Evolutionary conservation across 2,113 vertebrate genomes (phyloP).

Genomic region (Podarcis muralis): DNA sequence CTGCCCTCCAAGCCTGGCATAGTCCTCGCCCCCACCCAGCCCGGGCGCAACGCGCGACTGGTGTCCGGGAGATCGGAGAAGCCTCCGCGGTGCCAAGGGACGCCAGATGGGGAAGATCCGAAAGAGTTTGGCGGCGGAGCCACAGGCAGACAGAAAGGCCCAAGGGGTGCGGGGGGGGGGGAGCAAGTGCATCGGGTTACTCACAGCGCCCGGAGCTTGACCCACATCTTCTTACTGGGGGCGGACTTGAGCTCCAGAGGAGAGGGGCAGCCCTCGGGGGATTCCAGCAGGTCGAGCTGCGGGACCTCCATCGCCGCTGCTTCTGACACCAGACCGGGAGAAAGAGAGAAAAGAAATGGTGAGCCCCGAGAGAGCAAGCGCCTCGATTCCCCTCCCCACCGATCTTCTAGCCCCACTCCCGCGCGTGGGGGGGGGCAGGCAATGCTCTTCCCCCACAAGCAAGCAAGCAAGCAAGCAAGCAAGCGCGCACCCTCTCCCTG

Average conservation of each 20-base stretch:
- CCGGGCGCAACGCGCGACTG: background rate
- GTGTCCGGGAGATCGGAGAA: background rate
- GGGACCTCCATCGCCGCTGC: constrained; percentile 60
- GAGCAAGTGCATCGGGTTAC: constrained; percentile 38
- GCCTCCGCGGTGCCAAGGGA: background rate
- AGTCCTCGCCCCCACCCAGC: background rate
- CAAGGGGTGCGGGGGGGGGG: background rate
- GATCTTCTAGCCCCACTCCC: background rate
- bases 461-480: background rate
- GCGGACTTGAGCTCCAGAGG: constrained; percentile 74
- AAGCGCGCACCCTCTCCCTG: background rate
- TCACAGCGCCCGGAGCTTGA: constrained; percentile 80
- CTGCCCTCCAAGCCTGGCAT: background rate
- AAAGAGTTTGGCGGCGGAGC: too few relatives aligned
- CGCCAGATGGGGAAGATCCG: background rate
- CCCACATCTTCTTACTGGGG: constrained; percentile 80
- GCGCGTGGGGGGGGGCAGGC: background rate
- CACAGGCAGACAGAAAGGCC: background rate
- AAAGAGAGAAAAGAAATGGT: background rate
- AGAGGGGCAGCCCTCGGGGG: constrained; percentile 68
- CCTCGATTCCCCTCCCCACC: background rate
- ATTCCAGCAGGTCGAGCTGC: constrained; percentile 64
- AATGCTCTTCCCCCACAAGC: background rate
- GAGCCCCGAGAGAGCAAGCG: background rate
- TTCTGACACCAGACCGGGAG: constrained; percentile 9